A percentile compares a stretch with the other conserved stretches of the same genome.
phyloP scores from a whole-genome alignment of 2,113 vertebrate species.

The Oncorhynchus masou region DNA sequence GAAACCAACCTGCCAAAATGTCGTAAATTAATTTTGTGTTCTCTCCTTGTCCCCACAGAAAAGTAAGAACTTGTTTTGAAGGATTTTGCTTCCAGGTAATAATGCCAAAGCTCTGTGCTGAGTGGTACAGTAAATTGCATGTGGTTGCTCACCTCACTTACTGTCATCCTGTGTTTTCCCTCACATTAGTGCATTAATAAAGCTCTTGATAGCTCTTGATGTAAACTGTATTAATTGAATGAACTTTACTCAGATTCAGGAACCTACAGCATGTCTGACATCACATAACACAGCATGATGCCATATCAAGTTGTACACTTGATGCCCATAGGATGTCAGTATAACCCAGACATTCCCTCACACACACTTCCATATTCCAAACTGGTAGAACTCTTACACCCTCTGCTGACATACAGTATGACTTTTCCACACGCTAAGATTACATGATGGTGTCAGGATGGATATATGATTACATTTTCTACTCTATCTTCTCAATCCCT shows the following conservation, averaged over 20 bases:
- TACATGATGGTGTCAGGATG: no score
- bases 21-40: constrained; percentile 28
- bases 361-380: no score
- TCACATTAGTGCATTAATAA: not conserved
- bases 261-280: not conserved
- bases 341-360: not conserved
- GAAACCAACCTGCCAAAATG: constrained; percentile 19
- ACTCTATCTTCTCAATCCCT: not conserved
- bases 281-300: not conserved
- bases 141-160: not conserved
- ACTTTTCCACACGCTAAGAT: no score
- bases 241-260: not conserved
- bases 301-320: not conserved
- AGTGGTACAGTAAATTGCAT: not conserved
- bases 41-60: constrained; percentile 65
- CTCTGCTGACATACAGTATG: no score
- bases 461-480: no score
- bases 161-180: not conserved
- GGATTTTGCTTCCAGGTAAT: constrained; percentile 71
- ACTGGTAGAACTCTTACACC: no score
- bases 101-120: not conserved
- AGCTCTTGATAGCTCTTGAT: not conserved
- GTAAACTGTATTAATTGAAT: not conserved
- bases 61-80: constrained; percentile 78
- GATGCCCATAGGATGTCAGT: not conserved